These are phyloP conservation scores for Polydrusus cervinus DNA, from an alignment of 2,888 invertebrate species.

Conservation along the genomic window DNA sequence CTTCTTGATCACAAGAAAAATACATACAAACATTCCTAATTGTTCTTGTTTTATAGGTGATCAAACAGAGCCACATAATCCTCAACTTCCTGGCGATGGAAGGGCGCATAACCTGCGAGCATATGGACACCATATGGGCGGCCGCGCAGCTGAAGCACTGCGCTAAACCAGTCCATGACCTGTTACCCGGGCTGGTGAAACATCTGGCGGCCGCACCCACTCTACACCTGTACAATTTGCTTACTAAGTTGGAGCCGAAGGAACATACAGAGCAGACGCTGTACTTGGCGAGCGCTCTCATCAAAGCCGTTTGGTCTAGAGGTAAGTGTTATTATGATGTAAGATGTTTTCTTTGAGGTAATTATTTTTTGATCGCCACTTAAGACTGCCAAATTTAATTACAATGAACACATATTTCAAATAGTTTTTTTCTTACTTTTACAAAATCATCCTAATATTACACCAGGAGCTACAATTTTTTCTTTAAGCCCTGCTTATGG, in stretches of 20 bases:
- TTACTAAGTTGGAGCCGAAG: constrained; percentile 91
- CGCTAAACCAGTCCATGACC: constrained; percentile 93
- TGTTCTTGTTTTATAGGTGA: constrained; percentile 75
- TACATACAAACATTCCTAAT: background rate
- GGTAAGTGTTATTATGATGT: constrained; percentile 32
- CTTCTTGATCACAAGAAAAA: too few relatives aligned
- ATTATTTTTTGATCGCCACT: too few relatives aligned
- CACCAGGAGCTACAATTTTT: too few relatives aligned
- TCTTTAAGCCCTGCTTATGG: too few relatives aligned
- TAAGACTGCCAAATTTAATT: too few relatives aligned
- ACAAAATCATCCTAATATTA: too few relatives aligned
- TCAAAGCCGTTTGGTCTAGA: constrained; percentile 93
- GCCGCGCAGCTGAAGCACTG: constrained; percentile 96
- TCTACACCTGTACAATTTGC: constrained; percentile 87
- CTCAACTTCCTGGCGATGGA: constrained; percentile 94
- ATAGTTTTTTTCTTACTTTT: too few relatives aligned
- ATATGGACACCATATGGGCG: constrained; percentile 95
- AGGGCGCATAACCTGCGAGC: constrained; percentile 90
- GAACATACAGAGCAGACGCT: constrained; percentile 96
- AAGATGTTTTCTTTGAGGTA: too few relatives aligned
- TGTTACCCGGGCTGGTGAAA: constrained; percentile 91
- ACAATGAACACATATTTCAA: too few relatives aligned
- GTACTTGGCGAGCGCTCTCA: constrained; percentile 90
- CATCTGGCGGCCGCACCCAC: constrained; percentile 92
- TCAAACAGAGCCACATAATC: constrained; percentile 95